phyloP scores from a whole-genome alignment of 2,888 invertebrate genomes.

The Mayetiola destructor region DNA sequence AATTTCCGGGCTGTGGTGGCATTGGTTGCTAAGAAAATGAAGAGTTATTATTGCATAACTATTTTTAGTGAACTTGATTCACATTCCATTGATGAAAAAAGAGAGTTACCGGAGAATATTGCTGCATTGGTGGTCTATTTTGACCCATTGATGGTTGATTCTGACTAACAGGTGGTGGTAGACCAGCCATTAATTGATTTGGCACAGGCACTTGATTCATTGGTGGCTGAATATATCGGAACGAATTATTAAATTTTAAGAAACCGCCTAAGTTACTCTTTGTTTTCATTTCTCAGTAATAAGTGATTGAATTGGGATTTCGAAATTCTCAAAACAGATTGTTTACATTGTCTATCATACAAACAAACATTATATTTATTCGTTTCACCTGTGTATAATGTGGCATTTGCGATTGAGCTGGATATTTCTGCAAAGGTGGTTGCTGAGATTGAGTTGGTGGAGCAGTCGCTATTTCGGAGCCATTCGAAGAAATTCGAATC shows the following conservation, averaged over 20 bases:
- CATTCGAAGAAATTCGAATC: no score
- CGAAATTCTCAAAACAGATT: no score
- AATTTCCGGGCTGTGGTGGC: constrained; percentile 20
- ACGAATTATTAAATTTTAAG: no score
- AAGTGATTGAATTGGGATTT: background rate
- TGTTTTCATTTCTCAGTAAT: no score
- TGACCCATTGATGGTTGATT: background rate
- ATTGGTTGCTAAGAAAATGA: constrained; percentile 26
- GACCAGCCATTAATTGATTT: background rate
- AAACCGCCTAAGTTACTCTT: no score
- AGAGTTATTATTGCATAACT: constrained; percentile 22
- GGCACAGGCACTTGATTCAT: background rate
- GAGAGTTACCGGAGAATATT: background rate
- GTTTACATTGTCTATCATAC: no score
- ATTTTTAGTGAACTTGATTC: constrained; percentile 24
- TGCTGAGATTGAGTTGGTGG: background rate
- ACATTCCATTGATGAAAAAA: constrained; percentile 21
- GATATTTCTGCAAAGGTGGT: background rate
- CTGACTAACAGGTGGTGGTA: background rate
- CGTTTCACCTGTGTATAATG: background rate
- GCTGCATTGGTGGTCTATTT: background rate
- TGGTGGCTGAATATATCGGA: background rate
- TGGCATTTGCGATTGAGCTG: background rate
- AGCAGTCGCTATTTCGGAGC: background rate
- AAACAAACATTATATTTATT: no score